Conservation (phyloP, 2,113 vertebrate species). For the Entomyzon cyanotis region DNA sequence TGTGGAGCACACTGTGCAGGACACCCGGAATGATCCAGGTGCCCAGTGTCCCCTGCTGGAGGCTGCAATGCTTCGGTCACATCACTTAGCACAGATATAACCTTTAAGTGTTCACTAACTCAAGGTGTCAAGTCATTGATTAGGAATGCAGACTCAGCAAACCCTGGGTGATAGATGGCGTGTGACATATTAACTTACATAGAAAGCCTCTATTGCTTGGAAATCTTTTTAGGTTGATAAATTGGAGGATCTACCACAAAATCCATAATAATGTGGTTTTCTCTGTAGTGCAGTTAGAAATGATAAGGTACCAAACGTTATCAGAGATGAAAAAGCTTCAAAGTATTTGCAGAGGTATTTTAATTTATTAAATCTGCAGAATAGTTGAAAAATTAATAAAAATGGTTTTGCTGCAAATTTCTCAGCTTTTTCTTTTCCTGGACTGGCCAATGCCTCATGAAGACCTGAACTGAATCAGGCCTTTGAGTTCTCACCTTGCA, state of each 20-base stretch:
- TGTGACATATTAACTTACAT: background rate
- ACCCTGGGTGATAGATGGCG: background rate
- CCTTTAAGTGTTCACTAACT: background rate
- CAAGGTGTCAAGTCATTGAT: background rate
- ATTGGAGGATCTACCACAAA: constrained; percentile 26
- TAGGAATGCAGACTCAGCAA: constrained; percentile 10
- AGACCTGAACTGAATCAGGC: background rate
- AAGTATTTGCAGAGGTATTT: constrained; percentile 16
- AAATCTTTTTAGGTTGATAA: constrained; percentile 39
- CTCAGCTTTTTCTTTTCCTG: background rate
- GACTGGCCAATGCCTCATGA: background rate
- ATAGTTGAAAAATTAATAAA: background rate
- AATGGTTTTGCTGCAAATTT: background rate
- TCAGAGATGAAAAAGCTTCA: constrained; percentile 5
- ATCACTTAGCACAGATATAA: background rate
- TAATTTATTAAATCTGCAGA: constrained; percentile 25
- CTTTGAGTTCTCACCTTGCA: background rate
- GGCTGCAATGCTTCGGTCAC: background rate
- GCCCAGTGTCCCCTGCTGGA: background rate
- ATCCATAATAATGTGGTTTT: constrained; percentile 41
- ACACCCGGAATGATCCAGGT: background rate
- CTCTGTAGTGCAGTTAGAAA: background rate
- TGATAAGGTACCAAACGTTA: constrained; percentile 19
- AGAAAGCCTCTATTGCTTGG: background rate
- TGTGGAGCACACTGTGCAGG: accelerated